Conservation (phyloP, 2,797 vertebrate species). For the Cyprinella venusta region DNA sequence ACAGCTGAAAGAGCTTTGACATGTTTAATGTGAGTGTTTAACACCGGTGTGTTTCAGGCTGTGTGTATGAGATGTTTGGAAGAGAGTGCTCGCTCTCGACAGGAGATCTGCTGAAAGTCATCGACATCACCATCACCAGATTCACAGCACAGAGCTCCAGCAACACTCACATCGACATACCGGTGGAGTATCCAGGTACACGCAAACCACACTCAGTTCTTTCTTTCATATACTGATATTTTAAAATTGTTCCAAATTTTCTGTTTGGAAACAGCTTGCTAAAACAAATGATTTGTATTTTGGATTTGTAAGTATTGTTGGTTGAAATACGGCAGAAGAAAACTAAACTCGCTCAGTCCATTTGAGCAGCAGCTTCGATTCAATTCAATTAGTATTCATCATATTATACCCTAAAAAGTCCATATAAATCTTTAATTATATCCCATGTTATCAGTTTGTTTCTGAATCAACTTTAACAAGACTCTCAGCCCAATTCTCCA, state of each 20-base stretch:
- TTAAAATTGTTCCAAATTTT: neutral
- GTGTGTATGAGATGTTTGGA: constrained; percentile 81
- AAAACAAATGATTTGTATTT: neutral
- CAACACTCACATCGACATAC: constrained; percentile 70
- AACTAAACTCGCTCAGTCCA: neutral
- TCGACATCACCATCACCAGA: constrained; percentile 75
- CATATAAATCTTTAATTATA: neutral
- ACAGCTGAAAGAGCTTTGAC: neutral
- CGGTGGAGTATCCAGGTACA: constrained; percentile 83
- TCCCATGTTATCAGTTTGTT: neutral
- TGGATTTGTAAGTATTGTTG: neutral
- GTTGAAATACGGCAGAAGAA: neutral
- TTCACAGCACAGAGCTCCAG: constrained; percentile 68
- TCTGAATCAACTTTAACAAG: neutral
- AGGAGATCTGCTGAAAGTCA: constrained; percentile 85
- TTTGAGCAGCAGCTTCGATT: neutral
- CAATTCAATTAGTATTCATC: neutral
- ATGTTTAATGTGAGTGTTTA: neutral
- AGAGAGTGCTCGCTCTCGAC: constrained; percentile 82
- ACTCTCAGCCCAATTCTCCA: neutral
- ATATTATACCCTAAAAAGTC: neutral
- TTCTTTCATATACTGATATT: neutral
- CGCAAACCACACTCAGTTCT: neutral
- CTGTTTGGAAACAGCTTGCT: neutral
- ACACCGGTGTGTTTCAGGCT: constrained; percentile 67